Base-by-base conservation (phyloP, 2,888 invertebrate species). In the Lepidocyrtinus sp. region DNA sequence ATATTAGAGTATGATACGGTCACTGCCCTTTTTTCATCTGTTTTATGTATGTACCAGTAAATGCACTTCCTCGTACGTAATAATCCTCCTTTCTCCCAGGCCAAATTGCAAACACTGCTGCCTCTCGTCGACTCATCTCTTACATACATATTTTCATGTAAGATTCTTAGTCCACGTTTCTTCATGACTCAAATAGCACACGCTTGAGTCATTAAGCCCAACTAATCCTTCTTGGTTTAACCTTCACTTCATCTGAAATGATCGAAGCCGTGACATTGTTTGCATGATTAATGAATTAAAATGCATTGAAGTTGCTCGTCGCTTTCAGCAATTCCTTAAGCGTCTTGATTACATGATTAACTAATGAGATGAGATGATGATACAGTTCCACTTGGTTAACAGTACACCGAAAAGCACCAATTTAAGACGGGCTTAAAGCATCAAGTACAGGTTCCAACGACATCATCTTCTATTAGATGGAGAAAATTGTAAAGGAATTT, bases 11-110 rank as follows among this genome's bases (percentile, higher is more conserved):
- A 24, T 59, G 72, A 63, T 72, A 64, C 72, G 72, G 72, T 72
- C 72, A 72, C 63, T 72, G 72, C 63, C 72, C 72, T 72, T 63
- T 61, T 46, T 72, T 22, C n/a, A n/a, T n/a, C n/a, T n/a, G n/a
- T n/a, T n/a, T n/a, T n/a, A n/a, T n/a, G n/a, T n/a, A n/a, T n/a
- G n/a, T n/a, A 1, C 25, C 55, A 55, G 55, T 55, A 55, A 55
- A 55, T 55, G 55, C 55, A 55, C 55, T 55, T 55, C 55, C 55
- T 55, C 19, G 19, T 55, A 55, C 3, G n/a, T n/a, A n/a, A n/a
- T n/a, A n/a, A n/a, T n/a, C n/a, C n/a, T n/a, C n/a, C n/a, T n/a
- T n/a, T n/a, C n/a, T n/a, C n/a, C n/a, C n/a, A n/a, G n/a, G n/a
- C n/a, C n/a, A n/a, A n/a, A n/a, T n/a, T n/a, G n/a, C n/a, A n/a